Base-by-base conservation (phyloP, 2,888 invertebrate species). In the Zeuzera pyrina region DNA sequence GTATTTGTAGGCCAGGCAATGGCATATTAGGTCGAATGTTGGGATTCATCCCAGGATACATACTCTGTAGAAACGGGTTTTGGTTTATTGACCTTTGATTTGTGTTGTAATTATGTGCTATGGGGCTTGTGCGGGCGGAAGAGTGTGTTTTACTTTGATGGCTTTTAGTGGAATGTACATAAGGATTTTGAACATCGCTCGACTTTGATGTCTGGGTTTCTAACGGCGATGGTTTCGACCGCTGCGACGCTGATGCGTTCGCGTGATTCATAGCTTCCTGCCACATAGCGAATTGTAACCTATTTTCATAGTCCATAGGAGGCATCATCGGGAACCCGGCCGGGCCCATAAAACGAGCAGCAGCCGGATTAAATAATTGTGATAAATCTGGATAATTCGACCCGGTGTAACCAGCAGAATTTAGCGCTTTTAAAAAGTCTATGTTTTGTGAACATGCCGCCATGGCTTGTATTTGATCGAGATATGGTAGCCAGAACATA, bases 401-500 rank as follows among this genome's bases (percentile, higher is more conserved):
- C 1, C 81, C 79, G n/a, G 76, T 61, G 42, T 71, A 85, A 31
- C 70, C 78, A n/a, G 79, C 66, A 0, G 81, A 72, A 42, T 76
- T 84, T 23, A 87, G 60, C 49, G 87, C 85, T 67, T 88, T 87
- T 35, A 87, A 53, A 45, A 88, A 79, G 31, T 89, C 88, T 41
- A 85, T 69, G 45, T 79, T 86, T 47, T 85, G 81, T 35, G 85
- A 74, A 58, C 77, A 87, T 30, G 77, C 86, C 65, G 79, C 85
- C 62, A 86, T 84, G 5, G 85, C 83, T 52, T 89, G 88, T 33
- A 89, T 59, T 52, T 88, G 88, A 46, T 84, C 86, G 25, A 89
- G 54, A 52, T 91, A 91, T 0, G 91, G 91, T 30, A 91, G 62
- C 91, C 91, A 91, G 42, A 91, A 61, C 89, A 91, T 90, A 55